phyloP scores from a whole-genome alignment of 1,140 invertebrate genomes.

The Ridgeia piscesae region DNA sequence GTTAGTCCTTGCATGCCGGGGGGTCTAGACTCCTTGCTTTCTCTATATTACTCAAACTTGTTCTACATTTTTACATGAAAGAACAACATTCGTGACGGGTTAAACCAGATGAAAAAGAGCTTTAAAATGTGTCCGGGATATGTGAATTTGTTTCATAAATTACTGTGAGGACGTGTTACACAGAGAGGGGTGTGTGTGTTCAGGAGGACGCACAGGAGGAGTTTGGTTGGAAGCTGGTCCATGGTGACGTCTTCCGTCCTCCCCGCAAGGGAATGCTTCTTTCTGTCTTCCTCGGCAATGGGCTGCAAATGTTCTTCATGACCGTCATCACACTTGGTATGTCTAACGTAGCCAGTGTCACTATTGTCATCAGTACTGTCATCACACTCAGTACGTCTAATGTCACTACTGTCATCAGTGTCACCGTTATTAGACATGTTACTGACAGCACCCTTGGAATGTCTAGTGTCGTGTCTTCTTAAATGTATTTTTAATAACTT shows the following conservation, averaged over 20 bases:
- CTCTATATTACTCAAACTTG: too few species aligned
- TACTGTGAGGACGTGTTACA: too few species aligned
- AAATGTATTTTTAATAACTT: too few species aligned
- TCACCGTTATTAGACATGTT: not conserved
- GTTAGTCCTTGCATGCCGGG: too few species aligned
- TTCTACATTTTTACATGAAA: not conserved
- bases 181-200: not conserved
- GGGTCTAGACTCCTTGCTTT: too few species aligned
- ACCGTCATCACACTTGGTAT: slow-evolving; percentile 64
- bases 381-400: not conserved
- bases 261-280: slow-evolving; percentile 96
- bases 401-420: not conserved
- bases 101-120: too few species aligned
- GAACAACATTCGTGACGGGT: not conserved
- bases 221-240: slow-evolving; percentile 94
- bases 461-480: not conserved
- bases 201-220: slow-evolving; percentile 96
- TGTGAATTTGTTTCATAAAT: too few species aligned
- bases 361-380: slow-evolving; percentile 46
- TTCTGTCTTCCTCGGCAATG: slow-evolving; percentile 91
- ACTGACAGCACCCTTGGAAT: not conserved
- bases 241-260: slow-evolving; percentile 65
- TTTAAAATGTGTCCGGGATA: too few species aligned
- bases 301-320: slow-evolving; percentile 82
- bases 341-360: slow-evolving; percentile 15